Base-by-base conservation (phyloP, 2,113 vertebrate species). In the Acinonyx jubatus region DNA sequence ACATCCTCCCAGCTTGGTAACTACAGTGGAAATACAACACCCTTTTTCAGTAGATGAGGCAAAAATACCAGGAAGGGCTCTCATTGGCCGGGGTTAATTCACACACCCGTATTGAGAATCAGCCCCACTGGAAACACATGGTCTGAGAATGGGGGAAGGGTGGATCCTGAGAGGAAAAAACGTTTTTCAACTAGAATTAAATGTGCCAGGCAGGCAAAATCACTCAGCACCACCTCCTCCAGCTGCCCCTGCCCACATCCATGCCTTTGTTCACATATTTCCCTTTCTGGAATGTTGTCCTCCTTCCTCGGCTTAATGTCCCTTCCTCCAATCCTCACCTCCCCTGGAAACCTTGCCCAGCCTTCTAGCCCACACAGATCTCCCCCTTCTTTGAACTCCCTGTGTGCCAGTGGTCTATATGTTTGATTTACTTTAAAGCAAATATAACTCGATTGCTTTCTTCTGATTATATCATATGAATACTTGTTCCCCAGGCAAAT, bases 51-150 rank as follows among this genome's bases (percentile, higher is more conserved):
- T 1, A 94, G 41, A 38, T 12, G 38, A 89, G 33, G 13, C 27
- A 69, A n/a, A 66, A 71, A 1, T 48, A 68, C 66, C 29, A 69
- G 86, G 73, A 74, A 65, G 33, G 29, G 7, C 38, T 61, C 21
- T n/a, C 50, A n/a, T 3, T 23, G 31, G 89, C 63, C 66, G 57
- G 16, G 45, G 23, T 57, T 65, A 33, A 6, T 5, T 79, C 68
- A 55, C 66, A 18, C 0, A 0, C 31, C 15, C 8, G 3, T 3
- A n/a, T 1, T 5, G 25, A 25, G 29, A 41, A 68, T 33, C 31
- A 31, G 16, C 33, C 8, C 31, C 73, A 14, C 50, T 38, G 68
- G 2, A 2, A 90, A n/a, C 55, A n/a, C 2, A 2, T 31, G 36
- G 15, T 41, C 63, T 36, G 55, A 65, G 36, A 50, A n/a, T 29